phyloP scores from a whole-genome alignment of 2,888 invertebrate species.

The Temnothorax ravouxi region DNA sequence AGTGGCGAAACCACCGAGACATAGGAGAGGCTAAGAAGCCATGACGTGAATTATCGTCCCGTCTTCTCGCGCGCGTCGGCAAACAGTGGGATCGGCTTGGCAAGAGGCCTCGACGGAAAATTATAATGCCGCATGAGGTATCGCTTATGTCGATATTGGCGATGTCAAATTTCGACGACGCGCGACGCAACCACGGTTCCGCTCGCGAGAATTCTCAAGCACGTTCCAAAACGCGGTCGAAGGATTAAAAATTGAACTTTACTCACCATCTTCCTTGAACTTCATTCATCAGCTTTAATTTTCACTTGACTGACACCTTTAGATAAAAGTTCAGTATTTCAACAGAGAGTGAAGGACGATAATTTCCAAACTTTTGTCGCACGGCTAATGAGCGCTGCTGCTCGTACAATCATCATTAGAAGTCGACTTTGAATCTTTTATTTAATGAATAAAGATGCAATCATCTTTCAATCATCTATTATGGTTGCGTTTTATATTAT shows the following conservation, averaged over 20 bases:
- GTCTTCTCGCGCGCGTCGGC: slow-evolving; percentile 63
- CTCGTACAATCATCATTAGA: background rate
- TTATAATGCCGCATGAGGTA: slow-evolving; percentile 59
- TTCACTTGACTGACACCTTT: background rate
- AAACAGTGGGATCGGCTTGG: slow-evolving; percentile 65
- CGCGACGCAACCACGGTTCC: background rate
- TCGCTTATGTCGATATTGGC: slow-evolving; percentile 57
- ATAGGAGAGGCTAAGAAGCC: slow-evolving; percentile 72
- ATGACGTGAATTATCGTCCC: slow-evolving; percentile 73
- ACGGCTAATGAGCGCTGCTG: background rate
- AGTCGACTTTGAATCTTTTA: background rate
- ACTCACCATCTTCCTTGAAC: background rate
- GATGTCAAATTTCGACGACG: slow-evolving; percentile 23
- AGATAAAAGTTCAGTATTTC: background rate
- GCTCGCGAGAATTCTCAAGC: slow-evolving; percentile 19
- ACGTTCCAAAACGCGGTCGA: background rate
- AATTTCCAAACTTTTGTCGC: background rate
- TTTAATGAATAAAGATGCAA: background rate
- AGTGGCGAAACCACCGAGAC: slow-evolving; percentile 73
- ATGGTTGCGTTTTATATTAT: background rate
- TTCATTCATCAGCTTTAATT: background rate
- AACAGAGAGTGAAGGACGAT: background rate
- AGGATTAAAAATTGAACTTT: background rate
- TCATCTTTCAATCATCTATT: background rate
- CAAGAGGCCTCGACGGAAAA: slow-evolving; percentile 52